Evolutionary conservation across 2,888 invertebrate species (phyloP).

Genomic region (Invenusta paracnida): DNA sequence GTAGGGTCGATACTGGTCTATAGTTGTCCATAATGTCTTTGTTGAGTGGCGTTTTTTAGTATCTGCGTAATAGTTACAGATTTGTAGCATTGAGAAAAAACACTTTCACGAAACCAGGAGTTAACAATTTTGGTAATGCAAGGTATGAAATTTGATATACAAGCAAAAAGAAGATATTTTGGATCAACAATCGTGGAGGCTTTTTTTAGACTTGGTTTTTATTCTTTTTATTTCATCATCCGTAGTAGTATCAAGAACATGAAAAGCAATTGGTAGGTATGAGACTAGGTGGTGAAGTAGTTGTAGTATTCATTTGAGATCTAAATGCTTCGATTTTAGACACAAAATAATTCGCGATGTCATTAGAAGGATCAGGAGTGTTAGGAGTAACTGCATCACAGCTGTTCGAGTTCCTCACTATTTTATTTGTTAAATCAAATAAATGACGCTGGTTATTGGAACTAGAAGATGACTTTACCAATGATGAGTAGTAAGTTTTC

Average conservation of each 20-base stretch:
- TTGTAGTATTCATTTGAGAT: background rate
- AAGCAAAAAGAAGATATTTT: background rate
- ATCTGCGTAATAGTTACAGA: background rate
- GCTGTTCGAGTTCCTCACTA: background rate
- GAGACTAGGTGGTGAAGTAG: background rate
- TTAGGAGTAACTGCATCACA: background rate
- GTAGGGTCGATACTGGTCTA: background rate
- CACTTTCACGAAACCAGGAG: background rate
- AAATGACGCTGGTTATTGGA: background rate
- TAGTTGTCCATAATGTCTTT: background rate
- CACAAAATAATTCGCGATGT: background rate
- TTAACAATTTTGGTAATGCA: background rate
- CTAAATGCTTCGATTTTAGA: background rate
- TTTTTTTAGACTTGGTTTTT: background rate
- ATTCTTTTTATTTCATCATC: background rate
- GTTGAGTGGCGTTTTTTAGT: background rate
- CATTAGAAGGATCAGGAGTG: background rate
- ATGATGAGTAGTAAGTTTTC: background rate
- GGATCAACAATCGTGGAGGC: background rate
- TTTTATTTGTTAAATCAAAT: background rate
- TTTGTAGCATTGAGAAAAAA: background rate
- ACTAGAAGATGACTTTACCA: background rate
- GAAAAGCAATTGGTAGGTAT: background rate
- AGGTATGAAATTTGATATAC: background rate
- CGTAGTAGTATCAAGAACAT: background rate